Percentiles rank a stretch among this genome's conserved stretches.
Conservation (phyloP, 2,797 vertebrate genomes). For the Eidolon dupreanum region DNA sequence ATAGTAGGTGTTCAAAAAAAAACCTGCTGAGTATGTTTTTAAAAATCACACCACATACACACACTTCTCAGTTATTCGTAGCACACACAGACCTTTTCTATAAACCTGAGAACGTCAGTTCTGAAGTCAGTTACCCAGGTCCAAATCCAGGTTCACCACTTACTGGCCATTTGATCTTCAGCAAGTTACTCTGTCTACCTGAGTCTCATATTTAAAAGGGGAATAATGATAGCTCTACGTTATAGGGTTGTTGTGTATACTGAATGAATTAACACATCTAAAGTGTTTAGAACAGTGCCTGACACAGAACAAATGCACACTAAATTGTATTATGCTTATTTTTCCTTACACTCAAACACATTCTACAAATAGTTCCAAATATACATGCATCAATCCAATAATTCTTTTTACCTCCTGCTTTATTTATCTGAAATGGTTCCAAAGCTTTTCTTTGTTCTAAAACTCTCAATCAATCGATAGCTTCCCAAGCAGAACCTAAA, state of each 20-base stretch:
- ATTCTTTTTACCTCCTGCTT: conserved; percentile 25
- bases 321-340: neutral
- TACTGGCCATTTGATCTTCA: neutral
- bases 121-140: neutral
- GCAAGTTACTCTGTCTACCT: neutral
- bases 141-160: neutral
- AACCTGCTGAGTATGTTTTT: neutral
- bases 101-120: neutral
- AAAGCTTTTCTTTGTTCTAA: conserved; percentile 74
- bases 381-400: neutral
- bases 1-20: neutral
- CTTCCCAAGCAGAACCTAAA: conserved; percentile 75
- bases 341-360: neutral
- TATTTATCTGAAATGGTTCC: conserved; percentile 44
- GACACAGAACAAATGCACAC: neutral
- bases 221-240: neutral
- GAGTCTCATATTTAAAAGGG: neutral
- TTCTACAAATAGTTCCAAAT: neutral
- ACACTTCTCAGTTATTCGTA: neutral
- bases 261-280: neutral
- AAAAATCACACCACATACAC: neutral
- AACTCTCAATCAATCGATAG: conserved; percentile 80
- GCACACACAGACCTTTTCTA: neutral
- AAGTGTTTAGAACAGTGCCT: neutral
- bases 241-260: neutral